Percentiles rank a stretch among this genome's conserved stretches.
phyloP scores from a whole-genome alignment of 2,888 invertebrate species.

The Chalcosyrphus nemorum region DNA sequence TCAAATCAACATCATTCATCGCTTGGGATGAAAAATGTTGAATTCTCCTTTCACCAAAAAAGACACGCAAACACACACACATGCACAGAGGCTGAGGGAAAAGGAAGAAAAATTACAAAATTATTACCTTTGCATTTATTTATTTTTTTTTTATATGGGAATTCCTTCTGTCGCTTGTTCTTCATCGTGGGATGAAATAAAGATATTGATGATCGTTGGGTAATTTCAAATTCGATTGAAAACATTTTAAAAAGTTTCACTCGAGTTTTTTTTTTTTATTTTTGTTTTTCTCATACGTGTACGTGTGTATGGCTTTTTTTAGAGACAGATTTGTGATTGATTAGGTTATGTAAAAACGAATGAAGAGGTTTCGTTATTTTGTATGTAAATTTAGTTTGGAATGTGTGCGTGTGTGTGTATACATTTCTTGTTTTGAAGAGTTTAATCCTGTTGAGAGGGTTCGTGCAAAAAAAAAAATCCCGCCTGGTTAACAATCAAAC shows the following conservation, averaged over 20 bases:
- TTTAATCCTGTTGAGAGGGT: not conserved
- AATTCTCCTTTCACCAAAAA: slow-evolving; percentile 20
- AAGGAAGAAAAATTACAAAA: slow-evolving; percentile 41
- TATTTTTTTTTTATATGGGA: slow-evolving; percentile 13
- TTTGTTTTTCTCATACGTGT: not conserved
- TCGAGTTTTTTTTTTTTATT: slow-evolving; percentile 10
- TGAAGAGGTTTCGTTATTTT: not conserved
- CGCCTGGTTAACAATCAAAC: too few species aligned
- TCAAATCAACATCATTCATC: slow-evolving; percentile 61
- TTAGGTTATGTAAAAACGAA: slow-evolving; percentile 20
- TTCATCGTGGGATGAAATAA: slow-evolving; percentile 3
- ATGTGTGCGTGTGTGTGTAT: not conserved
- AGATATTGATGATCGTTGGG: slow-evolving; percentile 32
- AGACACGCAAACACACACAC: not conserved
- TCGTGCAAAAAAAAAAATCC: too few species aligned
- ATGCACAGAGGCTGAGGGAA: not conserved
- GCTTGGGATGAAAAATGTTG: slow-evolving; percentile 23
- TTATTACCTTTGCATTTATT: slow-evolving; percentile 43
- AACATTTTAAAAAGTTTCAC: slow-evolving; percentile 39
- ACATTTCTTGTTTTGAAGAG: not conserved
- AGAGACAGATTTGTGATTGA: slow-evolving; percentile 22
- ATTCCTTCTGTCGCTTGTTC: slow-evolving; percentile 20
- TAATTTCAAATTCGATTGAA: slow-evolving; percentile 42
- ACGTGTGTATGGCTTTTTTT: not conserved
- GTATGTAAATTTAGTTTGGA: not conserved